Percentiles rank a stretch among this genome's conserved stretches.
These are phyloP conservation scores for Stegana nigrithorax DNA, from an alignment of 2,888 invertebrate species.

Conservation along the genomic window DNA sequence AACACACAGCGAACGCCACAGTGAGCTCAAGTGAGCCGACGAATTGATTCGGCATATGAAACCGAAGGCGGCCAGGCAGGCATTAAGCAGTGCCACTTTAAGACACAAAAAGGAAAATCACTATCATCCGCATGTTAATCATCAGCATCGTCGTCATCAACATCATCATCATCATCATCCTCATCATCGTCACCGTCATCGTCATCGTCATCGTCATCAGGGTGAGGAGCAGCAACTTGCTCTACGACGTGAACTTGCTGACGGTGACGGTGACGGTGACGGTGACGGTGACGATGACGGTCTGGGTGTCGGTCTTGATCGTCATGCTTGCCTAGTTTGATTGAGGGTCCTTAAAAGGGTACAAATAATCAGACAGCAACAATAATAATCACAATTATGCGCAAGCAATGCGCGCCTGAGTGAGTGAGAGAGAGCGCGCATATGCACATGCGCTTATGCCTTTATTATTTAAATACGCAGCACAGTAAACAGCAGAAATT, in stretches of 20 bases:
- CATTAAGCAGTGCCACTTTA: too few relatives aligned
- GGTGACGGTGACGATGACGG: too few relatives aligned
- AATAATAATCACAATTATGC: background rate
- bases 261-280: too few relatives aligned
- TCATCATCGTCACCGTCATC: background rate
- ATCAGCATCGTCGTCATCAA: background rate
- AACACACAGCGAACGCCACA: too few relatives aligned
- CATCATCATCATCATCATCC: background rate
- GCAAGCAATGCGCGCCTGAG: background rate
- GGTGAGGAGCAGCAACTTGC: background rate
- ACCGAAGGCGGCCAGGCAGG: too few relatives aligned
- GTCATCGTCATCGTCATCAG: background rate
- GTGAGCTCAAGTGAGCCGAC: too few relatives aligned
- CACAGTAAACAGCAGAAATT: too few relatives aligned
- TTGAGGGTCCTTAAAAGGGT: constrained; percentile 65
- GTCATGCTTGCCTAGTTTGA: constrained; percentile 33
- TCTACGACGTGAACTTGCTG: background rate
- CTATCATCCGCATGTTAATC: background rate
- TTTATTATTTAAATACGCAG: too few relatives aligned
- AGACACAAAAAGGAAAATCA: too few relatives aligned
- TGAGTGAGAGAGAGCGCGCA: background rate
- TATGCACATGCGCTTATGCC: background rate
- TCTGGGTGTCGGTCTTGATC: too few relatives aligned
- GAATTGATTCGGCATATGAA: too few relatives aligned
- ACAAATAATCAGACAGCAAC: constrained; percentile 47